phyloP scores from a whole-genome alignment of 2,888 invertebrate genomes.

The Brachyptera putata region DNA sequence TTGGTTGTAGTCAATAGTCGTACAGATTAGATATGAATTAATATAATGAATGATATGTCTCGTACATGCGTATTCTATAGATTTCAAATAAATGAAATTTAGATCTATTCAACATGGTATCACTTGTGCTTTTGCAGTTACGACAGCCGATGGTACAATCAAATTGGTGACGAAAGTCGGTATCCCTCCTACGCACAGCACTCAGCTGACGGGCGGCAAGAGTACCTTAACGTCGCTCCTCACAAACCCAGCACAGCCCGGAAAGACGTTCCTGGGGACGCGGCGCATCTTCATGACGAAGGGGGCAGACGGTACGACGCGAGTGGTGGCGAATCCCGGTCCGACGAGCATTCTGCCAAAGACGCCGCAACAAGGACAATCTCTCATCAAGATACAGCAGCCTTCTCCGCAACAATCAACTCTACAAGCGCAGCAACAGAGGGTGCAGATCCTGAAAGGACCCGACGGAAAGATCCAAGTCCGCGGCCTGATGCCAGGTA shows the following conservation, averaged over 20 bases:
- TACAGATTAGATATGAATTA: not conserved
- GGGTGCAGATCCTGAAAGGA: slow-evolving; percentile 85
- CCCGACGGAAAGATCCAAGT: slow-evolving; percentile 91
- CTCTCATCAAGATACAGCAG: slow-evolving; percentile 50
- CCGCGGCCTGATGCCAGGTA: slow-evolving; percentile 80
- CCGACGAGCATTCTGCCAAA: slow-evolving; percentile 56
- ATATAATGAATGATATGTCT: no score
- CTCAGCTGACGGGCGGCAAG: slow-evolving; percentile 44
- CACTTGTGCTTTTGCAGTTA: slow-evolving; percentile 44
- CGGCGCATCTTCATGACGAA: slow-evolving; percentile 72
- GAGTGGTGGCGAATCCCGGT: slow-evolving; percentile 58
- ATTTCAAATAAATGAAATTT: no score
- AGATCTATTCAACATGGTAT: not conserved
- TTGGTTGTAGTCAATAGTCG: not conserved
- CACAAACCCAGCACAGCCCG: slow-evolving; percentile 54
- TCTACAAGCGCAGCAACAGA: slow-evolving; percentile 49
- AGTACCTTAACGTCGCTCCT: slow-evolving; percentile 59
- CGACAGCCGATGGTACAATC: slow-evolving; percentile 57
- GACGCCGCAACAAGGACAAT: slow-evolving; percentile 44
- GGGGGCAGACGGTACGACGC: slow-evolving; percentile 58
- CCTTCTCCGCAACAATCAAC: slow-evolving; percentile 36
- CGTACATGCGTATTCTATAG: no score
- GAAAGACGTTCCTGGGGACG: slow-evolving; percentile 61
- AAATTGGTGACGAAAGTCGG: slow-evolving; percentile 63
- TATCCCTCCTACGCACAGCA: slow-evolving; percentile 46